A percentile compares a stretch with the other conserved stretches of the same genome.
These are phyloP conservation scores for Halcyon chelicuti DNA, from an alignment of 2,797 vertebrate species.

Conservation along the genomic window DNA sequence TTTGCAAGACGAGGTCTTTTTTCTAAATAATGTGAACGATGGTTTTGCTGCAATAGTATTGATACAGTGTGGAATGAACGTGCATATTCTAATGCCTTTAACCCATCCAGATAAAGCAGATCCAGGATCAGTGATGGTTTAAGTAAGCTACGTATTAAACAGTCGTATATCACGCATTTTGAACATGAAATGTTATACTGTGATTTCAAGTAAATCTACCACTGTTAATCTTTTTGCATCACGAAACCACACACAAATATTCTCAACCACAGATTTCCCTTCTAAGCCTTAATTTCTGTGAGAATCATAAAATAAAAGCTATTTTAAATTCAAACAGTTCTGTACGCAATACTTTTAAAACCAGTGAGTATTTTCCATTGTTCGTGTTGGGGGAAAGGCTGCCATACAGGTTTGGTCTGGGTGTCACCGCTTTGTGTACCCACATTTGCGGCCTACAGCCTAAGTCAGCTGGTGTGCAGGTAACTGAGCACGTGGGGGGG, in stretches of 20 bases:
- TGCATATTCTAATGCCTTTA: neutral
- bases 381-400: neutral
- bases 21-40: neutral
- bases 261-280: neutral
- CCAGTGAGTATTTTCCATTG: neutral
- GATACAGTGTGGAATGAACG: neutral
- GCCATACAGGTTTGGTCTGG: neutral
- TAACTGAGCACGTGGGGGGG: accelerated
- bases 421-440: accelerated
- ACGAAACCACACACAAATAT: neutral
- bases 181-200: neutral
- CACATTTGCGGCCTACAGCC: neutral
- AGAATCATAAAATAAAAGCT: neutral
- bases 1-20: neutral
- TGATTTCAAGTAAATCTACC: neutral
- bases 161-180: neutral
- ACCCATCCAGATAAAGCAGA: neutral
- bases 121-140: neutral
- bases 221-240: neutral
- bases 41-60: neutral
- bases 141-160: constrained; percentile 28
- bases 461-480: neutral
- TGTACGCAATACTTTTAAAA: neutral
- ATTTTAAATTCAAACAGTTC: neutral
- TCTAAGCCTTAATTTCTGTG: neutral